Conservation (phyloP, 2,113 vertebrate genomes). For the Petaurus breviceps region DNA sequence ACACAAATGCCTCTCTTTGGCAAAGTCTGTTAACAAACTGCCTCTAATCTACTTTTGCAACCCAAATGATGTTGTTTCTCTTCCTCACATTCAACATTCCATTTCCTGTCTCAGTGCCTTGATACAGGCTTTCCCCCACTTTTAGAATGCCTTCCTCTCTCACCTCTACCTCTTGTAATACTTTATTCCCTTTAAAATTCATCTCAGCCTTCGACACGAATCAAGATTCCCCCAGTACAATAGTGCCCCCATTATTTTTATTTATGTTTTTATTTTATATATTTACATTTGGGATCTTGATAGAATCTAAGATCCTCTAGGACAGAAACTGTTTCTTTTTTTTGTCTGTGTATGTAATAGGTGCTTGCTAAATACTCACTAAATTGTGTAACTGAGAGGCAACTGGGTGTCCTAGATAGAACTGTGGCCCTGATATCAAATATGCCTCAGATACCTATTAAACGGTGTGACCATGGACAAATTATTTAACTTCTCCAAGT, state of each 20-base stretch:
- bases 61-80: not conserved
- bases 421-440: not conserved
- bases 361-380: not conserved
- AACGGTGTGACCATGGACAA: not conserved
- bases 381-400: not conserved
- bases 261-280: not conserved
- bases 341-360: not conserved
- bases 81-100: not conserved
- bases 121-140: not conserved
- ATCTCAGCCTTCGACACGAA: not conserved
- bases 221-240: not conserved
- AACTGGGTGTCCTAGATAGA: not conserved
- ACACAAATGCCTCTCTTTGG: not conserved
- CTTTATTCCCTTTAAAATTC: not conserved
- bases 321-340: not conserved
- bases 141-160: not conserved
- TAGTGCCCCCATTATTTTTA: not conserved
- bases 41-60: not conserved
- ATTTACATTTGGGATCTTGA: not conserved
- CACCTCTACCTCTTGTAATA: not conserved
- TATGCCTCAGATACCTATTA: not conserved
- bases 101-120: not conserved
- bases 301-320: not conserved
- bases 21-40: not conserved
- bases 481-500: not conserved